Conservation (phyloP, 2,888 invertebrate species). For the Lingula anatina region DNA sequence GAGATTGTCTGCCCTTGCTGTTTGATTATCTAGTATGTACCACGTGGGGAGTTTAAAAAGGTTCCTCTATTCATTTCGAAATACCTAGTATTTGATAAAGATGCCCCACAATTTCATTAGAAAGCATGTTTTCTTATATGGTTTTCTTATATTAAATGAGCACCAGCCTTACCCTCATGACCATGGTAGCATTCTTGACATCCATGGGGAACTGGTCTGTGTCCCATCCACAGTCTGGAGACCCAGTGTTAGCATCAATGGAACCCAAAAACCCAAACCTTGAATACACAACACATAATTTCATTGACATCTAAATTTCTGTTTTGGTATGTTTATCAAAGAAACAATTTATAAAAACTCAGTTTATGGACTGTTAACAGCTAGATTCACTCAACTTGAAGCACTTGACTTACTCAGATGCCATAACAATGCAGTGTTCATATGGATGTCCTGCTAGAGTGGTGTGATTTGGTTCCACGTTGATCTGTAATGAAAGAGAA, state of each 20-base stretch:
- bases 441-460: slow-evolving; percentile 53
- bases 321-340: no score
- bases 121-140: no score
- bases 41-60: no score
- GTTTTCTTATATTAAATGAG: no score
- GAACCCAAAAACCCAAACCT: slow-evolving; percentile 63
- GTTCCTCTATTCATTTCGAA: no score
- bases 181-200: slow-evolving; percentile 56
- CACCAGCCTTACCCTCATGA: slow-evolving; percentile 59
- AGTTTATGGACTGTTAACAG: slow-evolving; percentile 51
- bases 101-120: no score
- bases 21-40: no score
- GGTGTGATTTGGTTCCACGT: slow-evolving; percentile 61
- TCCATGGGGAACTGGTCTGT: slow-evolving; percentile 59
- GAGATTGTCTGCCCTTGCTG: no score
- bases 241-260: slow-evolving; percentile 57
- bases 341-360: no score
- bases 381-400: background rate
- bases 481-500: slow-evolving; percentile 49
- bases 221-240: slow-evolving; percentile 55
- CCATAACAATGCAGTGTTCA: slow-evolving; percentile 59
- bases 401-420: slow-evolving; percentile 59
- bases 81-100: no score
- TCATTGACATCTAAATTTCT: no score
- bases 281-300: slow-evolving; percentile 5